Conservation (phyloP, 2,113 vertebrate genomes). For the Paraplagusia blochii region DNA sequence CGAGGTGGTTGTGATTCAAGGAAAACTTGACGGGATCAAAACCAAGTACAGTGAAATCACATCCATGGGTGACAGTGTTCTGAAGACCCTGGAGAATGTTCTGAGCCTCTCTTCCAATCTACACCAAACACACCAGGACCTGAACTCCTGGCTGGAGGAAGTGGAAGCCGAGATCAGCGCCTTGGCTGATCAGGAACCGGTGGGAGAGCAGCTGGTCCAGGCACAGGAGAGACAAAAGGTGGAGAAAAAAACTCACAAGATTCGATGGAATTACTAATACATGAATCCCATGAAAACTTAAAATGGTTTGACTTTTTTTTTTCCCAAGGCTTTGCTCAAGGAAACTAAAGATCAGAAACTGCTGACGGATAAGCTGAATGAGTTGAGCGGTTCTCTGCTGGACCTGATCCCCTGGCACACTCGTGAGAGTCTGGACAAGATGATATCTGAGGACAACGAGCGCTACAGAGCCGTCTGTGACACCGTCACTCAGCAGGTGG, state of each 20-base stretch:
- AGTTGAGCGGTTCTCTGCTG: conserved; percentile 85
- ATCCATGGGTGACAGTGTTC: conserved; percentile 80
- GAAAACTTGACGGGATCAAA: conserved; percentile 96
- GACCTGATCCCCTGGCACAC: conserved; percentile 95
- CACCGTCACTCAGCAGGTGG: conserved; percentile 82
- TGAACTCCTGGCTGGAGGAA: conserved; percentile 85
- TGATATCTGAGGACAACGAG: conserved; percentile 87
- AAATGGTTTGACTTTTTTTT: not conserved
- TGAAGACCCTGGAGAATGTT: conserved; percentile 84
- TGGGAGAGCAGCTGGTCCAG: conserved; percentile 79
- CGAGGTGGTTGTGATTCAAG: conserved; percentile 94
- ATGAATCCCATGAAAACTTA: not conserved
- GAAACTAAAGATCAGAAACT: conserved; percentile 83
- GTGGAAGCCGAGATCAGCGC: conserved; percentile 80
- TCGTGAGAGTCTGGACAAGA: conserved; percentile 88
- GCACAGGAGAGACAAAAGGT: conserved; percentile 88
- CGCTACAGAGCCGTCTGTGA: conserved; percentile 83
- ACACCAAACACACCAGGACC: conserved; percentile 77
- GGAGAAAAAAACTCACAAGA: conserved; percentile 10
- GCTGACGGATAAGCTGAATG: conserved; percentile 86
- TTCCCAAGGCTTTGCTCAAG: conserved; percentile 81
- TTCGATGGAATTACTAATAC: no score
- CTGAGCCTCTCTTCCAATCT: conserved; percentile 82
- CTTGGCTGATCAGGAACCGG: conserved; percentile 75
- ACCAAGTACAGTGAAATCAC: conserved; percentile 88